phyloP scores from a whole-genome alignment of 2,888 invertebrate species.

The Epirrita christyi region DNA sequence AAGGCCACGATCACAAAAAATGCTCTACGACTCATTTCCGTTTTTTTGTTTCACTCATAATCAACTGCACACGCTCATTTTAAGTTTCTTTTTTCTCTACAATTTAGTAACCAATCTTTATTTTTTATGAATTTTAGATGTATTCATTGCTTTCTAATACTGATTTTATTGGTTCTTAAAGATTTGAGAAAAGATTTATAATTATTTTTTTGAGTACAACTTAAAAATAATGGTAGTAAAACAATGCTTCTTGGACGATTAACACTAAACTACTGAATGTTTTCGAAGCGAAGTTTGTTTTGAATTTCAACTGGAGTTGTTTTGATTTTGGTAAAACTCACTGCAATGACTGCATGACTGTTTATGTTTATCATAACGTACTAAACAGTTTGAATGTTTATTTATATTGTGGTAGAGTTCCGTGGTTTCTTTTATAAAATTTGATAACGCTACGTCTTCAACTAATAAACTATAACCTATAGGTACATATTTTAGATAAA shows the following conservation, averaged over 20 bases:
- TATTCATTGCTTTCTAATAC: not conserved
- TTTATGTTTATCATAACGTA: constrained; percentile 36
- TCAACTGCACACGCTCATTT: constrained; percentile 51
- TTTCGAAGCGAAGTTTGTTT: constrained; percentile 57
- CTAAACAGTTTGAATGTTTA: constrained; percentile 50
- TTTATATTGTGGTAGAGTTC: constrained; percentile 40
- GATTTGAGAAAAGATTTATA: not conserved
- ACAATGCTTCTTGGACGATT: constrained; percentile 45
- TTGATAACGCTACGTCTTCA: no score
- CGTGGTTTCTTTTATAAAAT: not conserved
- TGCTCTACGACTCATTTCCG: constrained; percentile 68
- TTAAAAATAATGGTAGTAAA: constrained; percentile 3
- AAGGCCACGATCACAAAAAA: constrained; percentile 59
- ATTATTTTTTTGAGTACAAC: constrained; percentile 12
- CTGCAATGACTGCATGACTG: constrained; percentile 46
- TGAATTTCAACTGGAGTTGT: constrained; percentile 58
- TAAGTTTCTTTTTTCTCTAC: not conserved
- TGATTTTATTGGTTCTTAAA: not conserved
- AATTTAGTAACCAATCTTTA: not conserved
- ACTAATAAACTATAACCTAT: no score
- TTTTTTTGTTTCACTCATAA: constrained; percentile 51
- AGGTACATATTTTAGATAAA: no score
- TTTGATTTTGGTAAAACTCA: constrained; percentile 59
- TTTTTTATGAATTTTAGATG: constrained; percentile 1
- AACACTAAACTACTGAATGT: constrained; percentile 54